These are phyloP conservation scores for Lamellibrachia satsuma DNA, from an alignment of 2,888 invertebrate species.

Conservation along the genomic window DNA sequence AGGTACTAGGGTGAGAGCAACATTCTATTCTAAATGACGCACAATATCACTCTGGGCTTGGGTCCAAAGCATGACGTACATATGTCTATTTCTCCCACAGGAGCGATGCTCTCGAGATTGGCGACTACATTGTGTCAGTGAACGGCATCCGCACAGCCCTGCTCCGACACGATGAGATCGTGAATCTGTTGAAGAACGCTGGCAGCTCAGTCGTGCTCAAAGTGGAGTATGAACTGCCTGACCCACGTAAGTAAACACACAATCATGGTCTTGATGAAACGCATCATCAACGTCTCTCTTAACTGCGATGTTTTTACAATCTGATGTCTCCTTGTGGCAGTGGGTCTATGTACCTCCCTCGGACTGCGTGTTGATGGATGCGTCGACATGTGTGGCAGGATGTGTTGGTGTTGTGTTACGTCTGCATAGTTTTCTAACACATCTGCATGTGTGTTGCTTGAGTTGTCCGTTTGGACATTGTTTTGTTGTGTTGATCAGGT, in stretches of 20 bases:
- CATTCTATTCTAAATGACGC: neutral
- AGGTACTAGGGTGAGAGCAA: neutral
- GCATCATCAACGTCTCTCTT: neutral
- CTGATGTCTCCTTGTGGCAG: neutral
- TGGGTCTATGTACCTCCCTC: neutral
- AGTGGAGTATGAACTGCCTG: conserved; percentile 84
- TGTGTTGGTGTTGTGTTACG: neutral
- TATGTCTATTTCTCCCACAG: conserved; percentile 54
- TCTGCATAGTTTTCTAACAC: conserved; percentile 1
- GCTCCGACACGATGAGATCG: conserved; percentile 81
- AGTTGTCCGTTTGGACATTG: neutral
- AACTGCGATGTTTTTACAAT: neutral
- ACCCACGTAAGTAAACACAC: conserved; percentile 74
- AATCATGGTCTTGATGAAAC: neutral
- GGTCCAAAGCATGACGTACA: neutral
- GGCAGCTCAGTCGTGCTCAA: conserved; percentile 81
- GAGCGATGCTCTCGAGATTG: conserved; percentile 81
- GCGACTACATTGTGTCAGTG: conserved; percentile 82
- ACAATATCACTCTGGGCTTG: neutral
- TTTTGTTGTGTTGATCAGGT: neutral
- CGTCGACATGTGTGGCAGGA: neutral
- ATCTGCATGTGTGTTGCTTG: neutral
- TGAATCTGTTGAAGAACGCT: conserved; percentile 78
- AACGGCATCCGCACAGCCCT: conserved; percentile 82
- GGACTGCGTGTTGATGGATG: neutral